These are phyloP conservation scores for Uropetala carovei DNA, from an alignment of 2,888 invertebrate genomes.

Conservation along the genomic window DNA sequence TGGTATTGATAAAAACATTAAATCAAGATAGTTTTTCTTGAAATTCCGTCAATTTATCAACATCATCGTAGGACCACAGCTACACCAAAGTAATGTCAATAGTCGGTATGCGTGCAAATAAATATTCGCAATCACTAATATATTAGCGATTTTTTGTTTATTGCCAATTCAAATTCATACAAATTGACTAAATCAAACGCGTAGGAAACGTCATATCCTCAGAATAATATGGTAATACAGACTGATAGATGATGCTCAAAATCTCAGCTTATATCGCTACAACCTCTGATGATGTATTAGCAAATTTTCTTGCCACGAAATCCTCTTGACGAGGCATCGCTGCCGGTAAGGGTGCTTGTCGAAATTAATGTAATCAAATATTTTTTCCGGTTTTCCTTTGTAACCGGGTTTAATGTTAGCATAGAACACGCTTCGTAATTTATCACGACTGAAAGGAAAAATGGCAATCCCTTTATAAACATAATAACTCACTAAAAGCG, in stretches of 20 bases:
- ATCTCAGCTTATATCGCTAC: neutral
- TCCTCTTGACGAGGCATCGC: neutral
- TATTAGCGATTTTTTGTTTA: neutral
- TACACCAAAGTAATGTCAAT: neutral
- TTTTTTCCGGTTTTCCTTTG: neutral
- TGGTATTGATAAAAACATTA: too few species aligned
- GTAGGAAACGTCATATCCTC: neutral
- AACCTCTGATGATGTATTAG: neutral
- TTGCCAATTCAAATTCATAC: neutral
- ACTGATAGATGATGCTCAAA: constrained; percentile 34
- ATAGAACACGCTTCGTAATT: neutral
- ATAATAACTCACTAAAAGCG: neutral
- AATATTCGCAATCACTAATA: neutral
- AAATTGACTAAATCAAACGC: neutral
- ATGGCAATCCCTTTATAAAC: neutral
- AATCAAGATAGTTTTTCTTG: too few species aligned
- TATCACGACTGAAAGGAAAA: constrained; percentile 1
- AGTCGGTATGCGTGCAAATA: neutral
- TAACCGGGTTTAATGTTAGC: neutral
- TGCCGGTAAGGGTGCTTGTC: neutral
- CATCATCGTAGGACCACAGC: too few species aligned
- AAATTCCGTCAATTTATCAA: too few species aligned
- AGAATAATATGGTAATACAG: neutral
- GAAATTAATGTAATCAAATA: constrained; percentile 25
- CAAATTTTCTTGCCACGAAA: neutral